Percentiles rank a stretch among this genome's conserved stretches.
Conservation (phyloP, 2,113 vertebrate species). For the Podiceps cristatus region DNA sequence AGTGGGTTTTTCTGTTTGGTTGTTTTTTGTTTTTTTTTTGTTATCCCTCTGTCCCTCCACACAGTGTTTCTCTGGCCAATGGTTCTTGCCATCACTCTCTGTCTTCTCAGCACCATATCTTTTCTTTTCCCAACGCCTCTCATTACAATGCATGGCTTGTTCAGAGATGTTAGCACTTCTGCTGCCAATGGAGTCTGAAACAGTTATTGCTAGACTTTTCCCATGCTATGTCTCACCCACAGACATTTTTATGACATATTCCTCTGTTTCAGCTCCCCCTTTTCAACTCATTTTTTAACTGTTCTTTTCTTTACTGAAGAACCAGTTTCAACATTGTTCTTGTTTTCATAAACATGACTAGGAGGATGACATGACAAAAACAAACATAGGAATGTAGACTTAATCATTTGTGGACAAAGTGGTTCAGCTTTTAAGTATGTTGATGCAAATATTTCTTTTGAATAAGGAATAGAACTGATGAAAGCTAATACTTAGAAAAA, state of each 20-base stretch:
- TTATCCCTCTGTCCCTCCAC: not conserved
- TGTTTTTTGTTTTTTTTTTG: not conserved
- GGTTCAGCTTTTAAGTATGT: not conserved
- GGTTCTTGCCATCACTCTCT: fast-evolving
- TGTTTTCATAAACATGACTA: not conserved
- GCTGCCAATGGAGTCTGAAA: not conserved
- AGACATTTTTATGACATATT: not conserved
- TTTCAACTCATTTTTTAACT: not conserved
- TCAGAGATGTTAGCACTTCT: not conserved
- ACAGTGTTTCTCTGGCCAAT: not conserved
- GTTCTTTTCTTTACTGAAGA: not conserved
- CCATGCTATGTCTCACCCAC: not conserved
- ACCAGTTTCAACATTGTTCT: not conserved
- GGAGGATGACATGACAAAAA: not conserved
- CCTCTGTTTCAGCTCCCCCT: not conserved
- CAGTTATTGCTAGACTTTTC: not conserved
- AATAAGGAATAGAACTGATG: not conserved
- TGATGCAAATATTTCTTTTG: not conserved
- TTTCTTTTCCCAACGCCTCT: not conserved
- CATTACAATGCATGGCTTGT: not conserved
- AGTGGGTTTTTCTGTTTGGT: too few species aligned
- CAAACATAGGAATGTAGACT: not conserved
- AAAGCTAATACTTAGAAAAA: not conserved
- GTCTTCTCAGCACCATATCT: not conserved
- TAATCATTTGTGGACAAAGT: not conserved